A percentile compares a stretch with the other conserved stretches of the same genome.
phyloP scores from a whole-genome alignment of 1,140 invertebrate genomes.

The Triops cancriformis region DNA sequence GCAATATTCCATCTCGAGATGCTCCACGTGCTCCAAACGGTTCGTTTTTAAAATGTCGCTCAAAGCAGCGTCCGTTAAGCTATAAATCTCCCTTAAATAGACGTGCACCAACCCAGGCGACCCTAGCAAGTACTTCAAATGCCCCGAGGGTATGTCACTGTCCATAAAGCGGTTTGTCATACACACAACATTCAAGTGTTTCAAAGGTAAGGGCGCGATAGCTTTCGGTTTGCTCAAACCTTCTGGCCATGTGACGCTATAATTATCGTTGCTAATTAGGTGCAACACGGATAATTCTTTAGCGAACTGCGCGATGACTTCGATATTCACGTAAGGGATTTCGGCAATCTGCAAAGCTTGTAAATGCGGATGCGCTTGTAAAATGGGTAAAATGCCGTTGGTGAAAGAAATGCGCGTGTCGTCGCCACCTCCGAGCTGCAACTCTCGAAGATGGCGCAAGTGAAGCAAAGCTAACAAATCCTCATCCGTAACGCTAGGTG shows the following conservation, averaged over 20 bases:
- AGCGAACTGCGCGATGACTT: conserved; percentile 17
- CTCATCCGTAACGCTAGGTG: conserved; percentile 17
- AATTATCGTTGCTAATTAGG: conserved; percentile 23
- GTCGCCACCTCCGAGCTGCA: conserved; percentile 20
- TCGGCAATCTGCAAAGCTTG: conserved; percentile 22
- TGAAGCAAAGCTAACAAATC: conserved; percentile 21
- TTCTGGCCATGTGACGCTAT: conserved; percentile 17
- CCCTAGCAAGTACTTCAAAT: conserved; percentile 17
- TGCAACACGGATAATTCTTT: conserved; percentile 15
- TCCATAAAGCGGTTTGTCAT: conserved; percentile 4
- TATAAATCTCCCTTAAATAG: conserved; percentile 22
- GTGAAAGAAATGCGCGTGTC: conserved; percentile 24
- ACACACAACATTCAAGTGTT: conserved; percentile 26
- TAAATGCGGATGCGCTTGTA: conserved; percentile 15
- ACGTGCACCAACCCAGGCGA: conserved; percentile 20
- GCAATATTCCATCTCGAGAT: conserved; percentile 28
- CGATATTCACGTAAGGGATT: conserved; percentile 22
- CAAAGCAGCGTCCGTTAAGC: conserved; percentile 20
- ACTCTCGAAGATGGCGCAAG: conserved; percentile 14
- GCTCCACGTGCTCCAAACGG: conserved; percentile 18
- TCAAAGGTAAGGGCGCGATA: not conserved
- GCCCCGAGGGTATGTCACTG: conserved; percentile 22
- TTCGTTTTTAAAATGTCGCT: conserved; percentile 11
- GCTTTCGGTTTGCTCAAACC: conserved; percentile 9
- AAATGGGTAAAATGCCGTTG: conserved; percentile 22